Conservation (phyloP, 2,888 invertebrate species). For the Erpobdella octoculata region DNA sequence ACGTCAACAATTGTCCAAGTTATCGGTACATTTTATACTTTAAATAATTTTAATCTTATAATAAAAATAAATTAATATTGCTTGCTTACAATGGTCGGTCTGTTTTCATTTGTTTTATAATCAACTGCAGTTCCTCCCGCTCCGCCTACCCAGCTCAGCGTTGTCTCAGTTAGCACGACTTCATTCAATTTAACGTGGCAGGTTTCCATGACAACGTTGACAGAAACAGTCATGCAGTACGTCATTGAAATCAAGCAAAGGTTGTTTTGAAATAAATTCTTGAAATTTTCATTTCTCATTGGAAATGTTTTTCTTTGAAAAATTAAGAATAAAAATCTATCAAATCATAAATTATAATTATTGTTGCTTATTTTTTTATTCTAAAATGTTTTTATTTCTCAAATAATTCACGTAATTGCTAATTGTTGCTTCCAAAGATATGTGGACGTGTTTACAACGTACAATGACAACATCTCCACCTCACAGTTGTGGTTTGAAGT, state of each 20-base stretch:
- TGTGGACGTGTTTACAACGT: not conserved
- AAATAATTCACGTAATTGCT: no score
- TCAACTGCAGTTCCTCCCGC: slow-evolving; percentile 8
- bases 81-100: no score
- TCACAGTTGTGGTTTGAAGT: slow-evolving; percentile 19
- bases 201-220: slow-evolving; percentile 4
- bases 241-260: slow-evolving; percentile 25
- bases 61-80: no score
- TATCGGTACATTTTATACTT: not conserved
- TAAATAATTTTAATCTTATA: not conserved
- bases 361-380: no score
- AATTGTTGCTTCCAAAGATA: not conserved
- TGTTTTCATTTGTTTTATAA: no score
- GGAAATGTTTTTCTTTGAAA: no score
- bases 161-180: slow-evolving; percentile 40
- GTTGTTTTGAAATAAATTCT: no score
- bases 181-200: slow-evolving; percentile 44
- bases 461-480: not conserved
- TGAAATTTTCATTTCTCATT: no score
- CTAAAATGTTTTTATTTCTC: no score
- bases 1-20: not conserved
- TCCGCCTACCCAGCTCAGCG: not conserved
- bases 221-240: slow-evolving; percentile 11
- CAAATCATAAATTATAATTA: no score
- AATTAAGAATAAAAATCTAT: no score